Evolutionary conservation across 2,113 vertebrate genomes (phyloP), one percentile per base, ranked within the genome.

Genomic region (Podilymbus podiceps): DNA sequence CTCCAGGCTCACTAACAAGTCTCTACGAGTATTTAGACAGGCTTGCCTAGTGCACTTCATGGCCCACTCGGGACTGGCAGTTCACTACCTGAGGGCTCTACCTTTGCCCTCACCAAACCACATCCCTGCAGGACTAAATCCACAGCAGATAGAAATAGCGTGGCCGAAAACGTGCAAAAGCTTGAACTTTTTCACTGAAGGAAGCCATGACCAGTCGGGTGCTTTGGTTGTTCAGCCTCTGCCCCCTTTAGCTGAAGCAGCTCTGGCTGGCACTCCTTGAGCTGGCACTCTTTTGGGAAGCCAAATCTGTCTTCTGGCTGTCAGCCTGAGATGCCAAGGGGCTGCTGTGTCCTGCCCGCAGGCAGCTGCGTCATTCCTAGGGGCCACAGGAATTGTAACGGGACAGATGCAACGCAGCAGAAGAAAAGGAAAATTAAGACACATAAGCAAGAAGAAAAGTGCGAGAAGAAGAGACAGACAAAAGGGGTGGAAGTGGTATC

Each of bases 21-120:
- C 11, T 74, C 76, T 60, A 15, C 0, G 6, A 90, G 6, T 28
- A 20, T 59, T 88, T 55, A 68, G 69, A 1, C 5, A 53, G 30
- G 8, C 15, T 92, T 77, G 7, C 35, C 40, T 72, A 50, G 59
- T 31, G 30, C n/a, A 16, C 19, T 56, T 71, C 1, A 11, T 33
- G 44, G 71, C 67, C 13, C 22, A 35, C 33, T 60, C 13, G 22
- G 21, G 33, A 14, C 18, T 20, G 0, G 0, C 1, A 11, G 31
- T 19, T n/a, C 56, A n/a, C 15, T n/a, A n/a, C 12, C 8, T 15
- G 33, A 22, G 33, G 22, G 72, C 33, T 67, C 38, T 47, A 46
- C 31, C 17, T 11, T 6, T 67, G 56, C 14, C 14, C 6, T 31
- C 47, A 38, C 42, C 0, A 2, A 69, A 71, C 20, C 12, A 33